Percentiles rank a stretch among this genome's conserved stretches.
These are phyloP conservation scores for Copsychus sechellarum DNA, from an alignment of 2,113 vertebrate species.

Conservation along the genomic window DNA sequence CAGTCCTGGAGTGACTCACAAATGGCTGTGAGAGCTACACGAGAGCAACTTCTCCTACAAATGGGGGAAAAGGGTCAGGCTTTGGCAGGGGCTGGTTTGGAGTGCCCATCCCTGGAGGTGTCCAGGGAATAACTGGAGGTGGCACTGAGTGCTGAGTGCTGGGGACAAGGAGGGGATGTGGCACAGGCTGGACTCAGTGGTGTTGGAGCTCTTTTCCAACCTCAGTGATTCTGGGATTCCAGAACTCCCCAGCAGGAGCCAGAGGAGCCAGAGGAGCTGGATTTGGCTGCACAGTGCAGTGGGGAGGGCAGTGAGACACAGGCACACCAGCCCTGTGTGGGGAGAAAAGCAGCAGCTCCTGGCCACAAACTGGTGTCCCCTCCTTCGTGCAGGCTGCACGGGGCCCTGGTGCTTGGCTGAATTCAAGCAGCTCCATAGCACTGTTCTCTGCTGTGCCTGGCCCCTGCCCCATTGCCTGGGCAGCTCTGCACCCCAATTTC, in stretches of 20 bases:
- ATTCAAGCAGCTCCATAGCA: not conserved
- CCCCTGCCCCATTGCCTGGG: not conserved
- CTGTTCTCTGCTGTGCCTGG: not conserved
- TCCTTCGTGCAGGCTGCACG: not conserved
- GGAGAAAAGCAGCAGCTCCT: not conserved
- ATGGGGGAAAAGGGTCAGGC: not conserved
- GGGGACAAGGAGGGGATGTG: no score
- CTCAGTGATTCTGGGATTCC: not conserved
- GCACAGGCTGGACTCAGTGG: not conserved
- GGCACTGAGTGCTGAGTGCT: not conserved
- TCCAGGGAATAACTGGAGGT: not conserved
- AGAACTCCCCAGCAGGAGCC: fast-evolving
- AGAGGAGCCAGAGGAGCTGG: not conserved
- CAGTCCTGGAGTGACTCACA: not conserved
- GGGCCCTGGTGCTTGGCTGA: not conserved
- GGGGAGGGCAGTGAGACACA: fast-evolving
- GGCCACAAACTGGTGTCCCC: fast-evolving
- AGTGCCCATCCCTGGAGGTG: not conserved
- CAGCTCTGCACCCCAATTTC: not conserved
- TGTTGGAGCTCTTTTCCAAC: not conserved
- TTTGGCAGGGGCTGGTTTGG: not conserved
- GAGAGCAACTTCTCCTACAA: not conserved
- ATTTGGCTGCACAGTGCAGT: fast-evolving
- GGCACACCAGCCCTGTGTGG: not conserved
- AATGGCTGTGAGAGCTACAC: not conserved